phyloP scores from a whole-genome alignment of 2,888 invertebrate species.

The Drosophila barbarae region DNA sequence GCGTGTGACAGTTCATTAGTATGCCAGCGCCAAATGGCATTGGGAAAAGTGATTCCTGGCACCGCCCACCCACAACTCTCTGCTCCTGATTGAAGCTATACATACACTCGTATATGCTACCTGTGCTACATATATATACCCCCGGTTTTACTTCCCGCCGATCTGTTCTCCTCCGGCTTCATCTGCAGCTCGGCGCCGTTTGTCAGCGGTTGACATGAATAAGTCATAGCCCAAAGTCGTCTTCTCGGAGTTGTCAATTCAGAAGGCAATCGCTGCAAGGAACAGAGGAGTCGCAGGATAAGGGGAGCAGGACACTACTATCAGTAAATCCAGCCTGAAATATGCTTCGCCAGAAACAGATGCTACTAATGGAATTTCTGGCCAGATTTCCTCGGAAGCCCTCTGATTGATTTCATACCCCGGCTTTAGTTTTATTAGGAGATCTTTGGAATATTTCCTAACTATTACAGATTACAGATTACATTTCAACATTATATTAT shows the following conservation, averaged over 20 bases:
- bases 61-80: background rate
- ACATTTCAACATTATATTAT: background rate
- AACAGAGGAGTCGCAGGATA: background rate
- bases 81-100: slow-evolving; percentile 53
- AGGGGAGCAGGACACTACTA: background rate
- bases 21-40: slow-evolving; percentile 60
- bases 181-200: slow-evolving; percentile 52
- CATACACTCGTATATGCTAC: background rate
- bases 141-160: background rate
- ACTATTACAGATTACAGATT: background rate
- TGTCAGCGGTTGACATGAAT: slow-evolving; percentile 68
- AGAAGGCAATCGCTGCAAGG: slow-evolving; percentile 20
- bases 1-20: slow-evolving; percentile 68
- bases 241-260: slow-evolving; percentile 39
- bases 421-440: background rate
- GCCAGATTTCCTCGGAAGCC: background rate
- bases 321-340: slow-evolving; percentile 33
- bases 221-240: slow-evolving; percentile 57
- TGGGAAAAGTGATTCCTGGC: slow-evolving; percentile 58
- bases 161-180: slow-evolving; percentile 21
- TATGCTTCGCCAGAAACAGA: slow-evolving; percentile 23
- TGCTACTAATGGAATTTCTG: slow-evolving; percentile 32
- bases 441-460: background rate
- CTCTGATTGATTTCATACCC: slow-evolving; percentile 20
- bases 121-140: background rate